Conservation (phyloP, 2,113 vertebrate genomes). For the Mormyrus iriodes region DNA sequence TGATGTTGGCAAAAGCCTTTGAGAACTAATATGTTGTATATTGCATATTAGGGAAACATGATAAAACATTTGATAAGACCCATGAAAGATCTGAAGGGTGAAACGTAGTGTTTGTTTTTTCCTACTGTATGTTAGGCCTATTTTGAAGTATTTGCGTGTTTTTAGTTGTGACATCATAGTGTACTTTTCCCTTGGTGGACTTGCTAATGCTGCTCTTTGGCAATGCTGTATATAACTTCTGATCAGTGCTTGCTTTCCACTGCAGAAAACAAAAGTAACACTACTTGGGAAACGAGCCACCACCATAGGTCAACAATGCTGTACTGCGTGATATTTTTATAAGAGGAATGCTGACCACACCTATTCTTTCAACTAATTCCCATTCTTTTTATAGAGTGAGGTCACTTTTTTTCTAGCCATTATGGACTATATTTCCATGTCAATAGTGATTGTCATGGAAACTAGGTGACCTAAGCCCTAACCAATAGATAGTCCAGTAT, state of each 20-base stretch:
- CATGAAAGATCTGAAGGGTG: background rate
- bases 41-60: background rate
- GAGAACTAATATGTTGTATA: background rate
- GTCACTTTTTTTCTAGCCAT: background rate
- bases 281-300: slow-evolving; percentile 4
- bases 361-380: background rate
- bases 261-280: background rate
- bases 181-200: background rate
- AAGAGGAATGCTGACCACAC: background rate
- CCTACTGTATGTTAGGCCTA: background rate
- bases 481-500: background rate
- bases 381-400: background rate
- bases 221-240: background rate
- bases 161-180: background rate
- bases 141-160: background rate
- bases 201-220: background rate
- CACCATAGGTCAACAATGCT: slow-evolving; percentile 37
- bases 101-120: background rate
- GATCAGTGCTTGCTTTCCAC: background rate
- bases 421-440: background rate
- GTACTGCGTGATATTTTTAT: background rate
- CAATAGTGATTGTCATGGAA: background rate
- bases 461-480: background rate
- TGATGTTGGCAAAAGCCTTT: background rate
- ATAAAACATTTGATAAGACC: background rate